Conservation (phyloP, 2,113 vertebrate species). For the Turnix velox region DNA sequence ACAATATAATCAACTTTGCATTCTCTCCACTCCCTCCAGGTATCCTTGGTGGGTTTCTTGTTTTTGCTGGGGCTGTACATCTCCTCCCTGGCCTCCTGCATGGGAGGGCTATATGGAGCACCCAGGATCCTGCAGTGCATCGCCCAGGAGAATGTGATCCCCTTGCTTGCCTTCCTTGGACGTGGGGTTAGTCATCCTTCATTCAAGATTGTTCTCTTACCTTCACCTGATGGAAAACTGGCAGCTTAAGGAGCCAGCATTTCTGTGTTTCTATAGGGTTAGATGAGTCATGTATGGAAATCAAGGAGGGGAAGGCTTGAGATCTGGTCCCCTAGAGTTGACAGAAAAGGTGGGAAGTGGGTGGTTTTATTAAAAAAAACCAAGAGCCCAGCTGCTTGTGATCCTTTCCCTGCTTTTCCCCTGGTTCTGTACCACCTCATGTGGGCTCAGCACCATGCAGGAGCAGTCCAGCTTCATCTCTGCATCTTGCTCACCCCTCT, state of each 20-base stretch:
- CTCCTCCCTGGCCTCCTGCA: conserved; percentile 97
- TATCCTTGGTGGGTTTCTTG: conserved; percentile 96
- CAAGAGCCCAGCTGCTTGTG: neutral
- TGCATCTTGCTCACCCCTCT: accelerated
- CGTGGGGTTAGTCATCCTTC: conserved; percentile 80
- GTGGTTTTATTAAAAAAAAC: neutral
- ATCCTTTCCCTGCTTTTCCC: neutral
- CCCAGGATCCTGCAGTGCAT: conserved; percentile 97
- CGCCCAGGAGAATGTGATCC: conserved; percentile 92
- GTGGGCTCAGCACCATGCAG: accelerated
- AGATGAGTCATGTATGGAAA: neutral
- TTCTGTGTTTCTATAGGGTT: neutral
- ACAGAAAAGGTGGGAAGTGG: neutral
- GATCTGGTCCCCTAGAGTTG: neutral
- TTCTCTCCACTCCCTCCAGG: conserved; percentile 73
- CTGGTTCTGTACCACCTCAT: neutral
- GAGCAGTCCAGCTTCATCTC: neutral
- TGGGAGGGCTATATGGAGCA: conserved; percentile 93
- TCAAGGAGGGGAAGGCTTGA: neutral
- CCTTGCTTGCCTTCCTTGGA: conserved; percentile 81
- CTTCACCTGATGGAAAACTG: neutral
- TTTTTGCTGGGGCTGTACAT: conserved; percentile 95
- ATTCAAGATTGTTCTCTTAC: neutral
- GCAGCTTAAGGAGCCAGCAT: neutral
- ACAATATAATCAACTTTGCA: neutral